Conservation (phyloP, 2,113 vertebrate genomes). For the Vombatus ursinus region DNA sequence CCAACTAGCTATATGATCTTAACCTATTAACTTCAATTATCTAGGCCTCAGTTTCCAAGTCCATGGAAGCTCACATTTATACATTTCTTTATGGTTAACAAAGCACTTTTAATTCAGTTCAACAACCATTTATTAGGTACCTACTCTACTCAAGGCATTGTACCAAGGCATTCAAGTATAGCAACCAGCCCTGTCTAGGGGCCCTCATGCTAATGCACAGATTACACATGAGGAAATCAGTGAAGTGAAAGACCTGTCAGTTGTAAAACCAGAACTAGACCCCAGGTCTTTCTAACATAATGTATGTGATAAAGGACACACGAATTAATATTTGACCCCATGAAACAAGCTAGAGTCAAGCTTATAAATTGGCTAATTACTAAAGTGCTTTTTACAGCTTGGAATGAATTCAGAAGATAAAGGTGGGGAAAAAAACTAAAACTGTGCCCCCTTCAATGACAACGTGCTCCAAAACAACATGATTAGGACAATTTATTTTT, state of each 20-base stretch:
- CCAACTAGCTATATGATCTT: not conserved
- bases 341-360: not conserved
- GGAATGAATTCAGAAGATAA: not conserved
- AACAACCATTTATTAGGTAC: not conserved
- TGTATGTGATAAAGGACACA: not conserved
- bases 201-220: not conserved
- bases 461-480: not conserved
- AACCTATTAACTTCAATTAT: not conserved
- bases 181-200: not conserved
- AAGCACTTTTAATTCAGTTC: not conserved
- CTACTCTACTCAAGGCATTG: not conserved
- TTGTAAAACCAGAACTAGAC: not conserved
- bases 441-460: not conserved
- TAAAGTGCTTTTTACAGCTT: not conserved
- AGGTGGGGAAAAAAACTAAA: not conserved
- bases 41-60: not conserved
- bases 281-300: not conserved
- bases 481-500: not conserved
- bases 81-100: not conserved
- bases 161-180: not conserved
- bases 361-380: not conserved
- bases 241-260: not conserved
- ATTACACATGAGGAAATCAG: not conserved
- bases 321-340: not conserved
- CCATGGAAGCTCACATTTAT: not conserved